Evolutionary conservation across 2,888 invertebrate genomes (phyloP), one percentile per base, ranked within the genome.

Genomic region (Agelastica alni): DNA sequence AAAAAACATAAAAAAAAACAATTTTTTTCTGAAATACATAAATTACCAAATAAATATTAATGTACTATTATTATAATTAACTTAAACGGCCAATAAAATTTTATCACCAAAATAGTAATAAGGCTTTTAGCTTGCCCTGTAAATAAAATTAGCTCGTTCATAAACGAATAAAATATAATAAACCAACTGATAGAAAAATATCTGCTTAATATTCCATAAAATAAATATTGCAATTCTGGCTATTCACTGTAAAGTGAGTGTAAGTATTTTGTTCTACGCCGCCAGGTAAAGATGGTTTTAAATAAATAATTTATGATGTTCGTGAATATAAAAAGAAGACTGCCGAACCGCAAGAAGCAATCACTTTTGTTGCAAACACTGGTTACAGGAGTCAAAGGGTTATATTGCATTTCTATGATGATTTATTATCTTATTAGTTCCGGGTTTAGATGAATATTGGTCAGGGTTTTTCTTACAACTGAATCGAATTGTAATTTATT

Each of bases 341-440:
- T 58, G 59, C 31, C n/a, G 47, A 51, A 61, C 61, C 61, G 58
- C 66, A 64, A 63, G 60, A 54, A 60, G 59, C 62, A 62, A 66
- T 66, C 65, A 64, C 56, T 60, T 58, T 58, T 46, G 51, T 59
- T 60, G 56, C 60, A 54, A 43, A 59, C 51, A 59, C 48, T 48
- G 52, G 54, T 44, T 53, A 56, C 61, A 55, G 62, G 48, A 67
- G 67, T 64, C 64, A 68, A 68, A 64, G 68, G 66, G 66, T 69
- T 69, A 67, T 64, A 63, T 62, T 64, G 59, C 61, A 62, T 62
- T 61, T 60, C 51, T 49, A 45, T 34, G 47, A 64, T 69, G 69
- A 69, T 69, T 69, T 69, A 69, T 68, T 63, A 61, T 60, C 57
- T 41, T 58, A 65, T 69, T 68, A 60, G 68, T 69, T 68, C 67